Evolutionary conservation across 2,797 vertebrate species (phyloP).

Genomic region (Pangasius djambal): DNA sequence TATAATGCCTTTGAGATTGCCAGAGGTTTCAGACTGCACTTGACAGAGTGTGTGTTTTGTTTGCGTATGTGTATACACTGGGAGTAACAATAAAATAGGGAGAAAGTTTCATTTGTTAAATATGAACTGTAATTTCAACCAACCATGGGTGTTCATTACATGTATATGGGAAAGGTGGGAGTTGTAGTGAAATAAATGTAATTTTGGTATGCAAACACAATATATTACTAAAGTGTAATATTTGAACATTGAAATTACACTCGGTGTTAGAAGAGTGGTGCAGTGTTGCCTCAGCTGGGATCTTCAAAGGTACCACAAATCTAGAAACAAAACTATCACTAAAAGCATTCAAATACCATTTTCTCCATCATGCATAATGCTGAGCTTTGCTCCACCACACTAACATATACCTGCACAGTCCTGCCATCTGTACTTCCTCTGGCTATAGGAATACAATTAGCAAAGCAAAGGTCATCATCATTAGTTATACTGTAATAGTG

Average conservation of each 20-base stretch:
- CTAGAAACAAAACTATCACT: not conserved
- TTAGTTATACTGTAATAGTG: conserved; percentile 32
- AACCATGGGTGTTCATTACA: not conserved
- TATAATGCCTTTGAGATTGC: conserved; percentile 27
- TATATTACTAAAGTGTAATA: conserved; percentile 7
- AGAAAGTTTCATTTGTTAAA: not conserved
- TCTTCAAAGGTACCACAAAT: not conserved
- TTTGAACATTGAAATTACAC: conserved; percentile 13
- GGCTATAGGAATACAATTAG: conserved; percentile 30
- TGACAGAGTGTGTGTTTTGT: not conserved
- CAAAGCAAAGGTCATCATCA: conserved; percentile 36
- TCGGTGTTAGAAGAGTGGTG: not conserved
- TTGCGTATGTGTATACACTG: not conserved
- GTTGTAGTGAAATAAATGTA: not conserved
- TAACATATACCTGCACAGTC: conserved; percentile 29
- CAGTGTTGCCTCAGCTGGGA: not conserved
- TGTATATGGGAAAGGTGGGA: not conserved
- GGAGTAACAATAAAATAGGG: conserved; percentile 8
- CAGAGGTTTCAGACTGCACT: conserved; percentile 4
- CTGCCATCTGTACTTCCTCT: conserved; percentile 22
- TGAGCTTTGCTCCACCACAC: not conserved
- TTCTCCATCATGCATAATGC: not conserved
- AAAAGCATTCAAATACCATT: conserved; percentile 7
- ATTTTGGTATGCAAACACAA: not conserved
- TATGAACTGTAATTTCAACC: not conserved